phyloP scores from a whole-genome alignment of 1,140 invertebrate genomes.

The Gonatopus flavifemur region DNA sequence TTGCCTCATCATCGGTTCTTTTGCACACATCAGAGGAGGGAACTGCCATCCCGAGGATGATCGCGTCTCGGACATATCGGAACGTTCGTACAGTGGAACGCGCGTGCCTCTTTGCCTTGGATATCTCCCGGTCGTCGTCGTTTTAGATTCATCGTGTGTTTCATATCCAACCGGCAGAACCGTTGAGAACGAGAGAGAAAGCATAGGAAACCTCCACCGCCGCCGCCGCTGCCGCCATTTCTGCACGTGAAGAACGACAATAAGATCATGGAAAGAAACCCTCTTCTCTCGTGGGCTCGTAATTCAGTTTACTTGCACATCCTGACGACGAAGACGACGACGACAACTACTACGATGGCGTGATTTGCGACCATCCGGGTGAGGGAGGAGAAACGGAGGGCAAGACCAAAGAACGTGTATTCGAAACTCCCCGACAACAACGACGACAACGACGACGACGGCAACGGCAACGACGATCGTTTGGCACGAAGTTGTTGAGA shows the following conservation, averaged over 20 bases:
- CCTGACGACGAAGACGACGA: no score
- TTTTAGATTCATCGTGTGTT: no score
- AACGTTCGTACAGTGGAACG: constrained; percentile 28
- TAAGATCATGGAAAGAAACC: constrained; percentile 14
- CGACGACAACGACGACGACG: background rate
- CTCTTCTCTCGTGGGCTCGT: no score
- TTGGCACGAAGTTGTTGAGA: background rate
- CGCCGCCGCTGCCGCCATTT: constrained; percentile 13
- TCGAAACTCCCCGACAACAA: background rate
- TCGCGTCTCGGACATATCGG: constrained; percentile 26
- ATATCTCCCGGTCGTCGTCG: constrained; percentile 25
- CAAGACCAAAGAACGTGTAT: constrained; percentile 13
- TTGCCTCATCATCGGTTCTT: constrained; percentile 13
- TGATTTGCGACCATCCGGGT: constrained; percentile 31
- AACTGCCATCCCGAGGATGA: constrained; percentile 14
- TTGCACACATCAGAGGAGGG: constrained; percentile 10
- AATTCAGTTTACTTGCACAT: constrained; percentile 29
- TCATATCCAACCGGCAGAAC: no score
- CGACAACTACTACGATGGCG: no score
- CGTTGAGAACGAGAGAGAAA: no score
- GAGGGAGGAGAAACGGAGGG: background rate
- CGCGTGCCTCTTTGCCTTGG: constrained; percentile 36
- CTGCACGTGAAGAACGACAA: constrained; percentile 25
- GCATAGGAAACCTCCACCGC: no score
- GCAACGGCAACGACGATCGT: background rate